Conservation (phyloP, 2,797 vertebrate species). For the Cichlasoma orientale region DNA sequence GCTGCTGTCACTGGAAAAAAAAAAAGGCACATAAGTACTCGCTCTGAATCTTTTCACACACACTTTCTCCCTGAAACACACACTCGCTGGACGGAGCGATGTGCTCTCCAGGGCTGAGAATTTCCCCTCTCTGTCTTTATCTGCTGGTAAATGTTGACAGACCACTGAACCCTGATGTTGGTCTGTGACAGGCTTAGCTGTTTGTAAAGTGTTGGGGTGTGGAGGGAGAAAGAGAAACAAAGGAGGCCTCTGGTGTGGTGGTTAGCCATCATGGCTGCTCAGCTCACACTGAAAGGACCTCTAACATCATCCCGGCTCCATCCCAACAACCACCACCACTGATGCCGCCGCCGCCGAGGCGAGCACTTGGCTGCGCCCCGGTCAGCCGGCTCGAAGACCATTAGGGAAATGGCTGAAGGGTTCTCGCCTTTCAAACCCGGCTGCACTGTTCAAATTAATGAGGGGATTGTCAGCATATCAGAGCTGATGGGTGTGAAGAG, state of each 20-base stretch:
- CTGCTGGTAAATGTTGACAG: constrained; percentile 90
- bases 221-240: constrained; percentile 67
- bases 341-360: constrained; percentile 15
- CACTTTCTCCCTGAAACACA: constrained; percentile 60
- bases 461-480: constrained; percentile 72
- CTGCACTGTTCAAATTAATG: constrained; percentile 71
- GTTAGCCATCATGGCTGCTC: constrained; percentile 72
- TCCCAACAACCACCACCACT: not conserved
- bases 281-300: constrained; percentile 55
- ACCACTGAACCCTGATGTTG: constrained; percentile 90
- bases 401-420: constrained; percentile 67
- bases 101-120: constrained; percentile 85
- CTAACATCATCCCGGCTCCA: constrained; percentile 50
- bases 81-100: constrained; percentile 61
- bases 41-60: constrained; percentile 78
- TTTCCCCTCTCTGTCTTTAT: constrained; percentile 91
- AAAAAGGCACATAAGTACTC: constrained; percentile 91
- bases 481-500: constrained; percentile 73
- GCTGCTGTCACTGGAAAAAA: constrained; percentile 88
- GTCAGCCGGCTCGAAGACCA: constrained; percentile 46
- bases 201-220: constrained; percentile 78
- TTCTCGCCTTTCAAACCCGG: constrained; percentile 51
- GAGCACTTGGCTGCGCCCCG: constrained; percentile 53
- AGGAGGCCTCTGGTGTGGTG: constrained; percentile 73
- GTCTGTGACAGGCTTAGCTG: constrained; percentile 87